phyloP scores from a whole-genome alignment of 2,888 invertebrate species.

The Yponomeuta malinellus region DNA sequence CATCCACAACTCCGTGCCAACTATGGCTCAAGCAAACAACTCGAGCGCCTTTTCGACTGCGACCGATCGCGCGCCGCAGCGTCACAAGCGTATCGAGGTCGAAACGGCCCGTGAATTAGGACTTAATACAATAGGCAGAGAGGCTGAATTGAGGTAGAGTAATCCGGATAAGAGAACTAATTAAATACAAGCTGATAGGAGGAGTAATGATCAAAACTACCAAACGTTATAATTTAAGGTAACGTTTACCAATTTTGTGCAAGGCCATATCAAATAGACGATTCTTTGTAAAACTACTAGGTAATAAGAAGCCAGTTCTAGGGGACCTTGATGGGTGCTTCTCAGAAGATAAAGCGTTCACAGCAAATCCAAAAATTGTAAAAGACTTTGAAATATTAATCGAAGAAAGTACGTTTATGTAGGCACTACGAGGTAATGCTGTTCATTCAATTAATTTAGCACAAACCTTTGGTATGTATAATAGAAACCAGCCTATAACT shows the following conservation, averaged over 20 bases:
- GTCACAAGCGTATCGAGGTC: constrained; percentile 11
- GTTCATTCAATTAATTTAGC: not conserved
- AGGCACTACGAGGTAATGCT: constrained; percentile 44
- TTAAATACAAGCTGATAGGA: constrained; percentile 12
- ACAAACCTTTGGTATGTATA: not conserved
- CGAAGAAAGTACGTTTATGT: constrained; percentile 53
- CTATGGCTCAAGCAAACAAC: constrained; percentile 47
- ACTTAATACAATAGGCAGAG: not conserved
- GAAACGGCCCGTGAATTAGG: constrained; percentile 16
- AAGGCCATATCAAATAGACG: constrained; percentile 18
- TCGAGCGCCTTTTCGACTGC: constrained; percentile 40
- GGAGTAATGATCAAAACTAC: constrained; percentile 11
- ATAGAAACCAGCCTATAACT: constrained; percentile 22
- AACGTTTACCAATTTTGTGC: constrained; percentile 15
- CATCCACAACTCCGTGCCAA: constrained; percentile 76
- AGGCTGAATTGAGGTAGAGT: constrained; percentile 14
- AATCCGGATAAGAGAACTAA: constrained; percentile 3
- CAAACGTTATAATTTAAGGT: constrained; percentile 8
- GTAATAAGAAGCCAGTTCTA: constrained; percentile 56
- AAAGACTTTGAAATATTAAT: constrained; percentile 37
- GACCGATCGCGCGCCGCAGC: constrained; percentile 12
- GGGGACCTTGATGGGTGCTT: constrained; percentile 47
- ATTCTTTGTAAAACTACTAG: constrained; percentile 35
- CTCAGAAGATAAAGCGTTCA: constrained; percentile 59
- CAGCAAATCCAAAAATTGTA: constrained; percentile 39